Percentiles rank a stretch among this genome's conserved stretches.
Conservation (phyloP, 2,113 vertebrate genomes). For the Grallaria varia region DNA sequence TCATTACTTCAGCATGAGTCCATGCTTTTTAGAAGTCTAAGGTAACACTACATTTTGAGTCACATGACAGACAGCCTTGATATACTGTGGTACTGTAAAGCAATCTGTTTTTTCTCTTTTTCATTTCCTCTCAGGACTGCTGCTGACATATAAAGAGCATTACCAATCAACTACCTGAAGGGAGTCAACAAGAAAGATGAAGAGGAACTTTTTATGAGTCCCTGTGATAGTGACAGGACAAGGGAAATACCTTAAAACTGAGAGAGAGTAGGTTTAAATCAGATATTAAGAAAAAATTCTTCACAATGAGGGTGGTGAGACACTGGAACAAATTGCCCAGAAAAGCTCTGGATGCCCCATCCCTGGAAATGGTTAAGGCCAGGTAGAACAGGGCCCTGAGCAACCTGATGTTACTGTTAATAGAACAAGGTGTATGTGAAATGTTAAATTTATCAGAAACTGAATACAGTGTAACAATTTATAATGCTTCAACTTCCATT, state of each 20-base stretch:
- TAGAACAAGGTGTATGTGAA: not conserved
- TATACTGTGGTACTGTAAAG: not conserved
- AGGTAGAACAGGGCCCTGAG: not conserved
- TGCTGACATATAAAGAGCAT: not conserved
- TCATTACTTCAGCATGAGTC: constrained; percentile 14
- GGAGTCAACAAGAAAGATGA: not conserved
- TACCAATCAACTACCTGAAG: not conserved
- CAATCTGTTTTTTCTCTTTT: not conserved
- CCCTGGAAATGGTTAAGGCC: not conserved
- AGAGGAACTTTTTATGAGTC: not conserved
- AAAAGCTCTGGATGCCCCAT: not conserved
- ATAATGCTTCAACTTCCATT: not conserved
- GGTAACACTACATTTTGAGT: not conserved
- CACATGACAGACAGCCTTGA: not conserved
- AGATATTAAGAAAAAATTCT: not conserved
- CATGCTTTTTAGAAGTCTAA: not conserved
- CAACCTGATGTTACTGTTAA: not conserved
- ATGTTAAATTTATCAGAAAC: not conserved
- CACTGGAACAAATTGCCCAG: not conserved
- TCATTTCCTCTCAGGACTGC: not conserved
- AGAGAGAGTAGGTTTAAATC: not conserved
- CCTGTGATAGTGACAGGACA: not conserved
- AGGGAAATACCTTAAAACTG: not conserved
- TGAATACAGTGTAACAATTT: not conserved
- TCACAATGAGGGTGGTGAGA: not conserved